Percentiles rank a stretch among this genome's conserved stretches.
Evolutionary conservation across 2,888 invertebrate species (phyloP).

Genomic region (Heteromyza rotundicornis): DNA sequence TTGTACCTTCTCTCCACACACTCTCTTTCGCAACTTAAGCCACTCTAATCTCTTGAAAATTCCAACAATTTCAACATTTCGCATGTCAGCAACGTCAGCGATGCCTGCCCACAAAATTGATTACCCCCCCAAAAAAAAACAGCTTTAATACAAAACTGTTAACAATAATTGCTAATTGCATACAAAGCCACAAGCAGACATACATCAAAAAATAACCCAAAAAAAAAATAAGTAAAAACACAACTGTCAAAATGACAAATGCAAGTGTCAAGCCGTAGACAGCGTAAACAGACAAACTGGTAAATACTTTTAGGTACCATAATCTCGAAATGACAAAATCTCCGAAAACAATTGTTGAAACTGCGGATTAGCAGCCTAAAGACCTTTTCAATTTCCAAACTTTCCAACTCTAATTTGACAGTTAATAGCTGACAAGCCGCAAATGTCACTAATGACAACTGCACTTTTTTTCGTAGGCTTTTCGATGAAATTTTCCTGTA

Average conservation of each 20-base stretch:
- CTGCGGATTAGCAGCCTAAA: constrained; percentile 9
- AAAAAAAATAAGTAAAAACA: constrained; percentile 37
- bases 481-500: background rate
- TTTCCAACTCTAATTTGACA: constrained; percentile 12
- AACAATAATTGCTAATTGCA: constrained; percentile 42
- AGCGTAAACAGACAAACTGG: constrained; percentile 6
- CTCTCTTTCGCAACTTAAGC: too few species aligned
- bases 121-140: background rate
- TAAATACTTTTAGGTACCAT: constrained; percentile 1
- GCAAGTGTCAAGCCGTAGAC: constrained; percentile 42
- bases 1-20: too few species aligned
- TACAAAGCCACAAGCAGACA: constrained; percentile 28
- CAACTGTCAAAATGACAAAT: constrained; percentile 37
- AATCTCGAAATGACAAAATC: constrained; percentile 10
- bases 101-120: background rate
- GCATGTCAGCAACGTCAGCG: background rate
- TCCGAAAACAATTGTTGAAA: constrained; percentile 6
- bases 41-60: background rate
- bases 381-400: background rate
- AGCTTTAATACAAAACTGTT: constrained; percentile 29
- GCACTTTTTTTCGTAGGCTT: background rate
- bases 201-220: constrained; percentile 26
- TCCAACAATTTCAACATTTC: background rate
- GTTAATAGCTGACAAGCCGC: constrained; percentile 15
- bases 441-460: constrained; percentile 9